These are phyloP conservation scores for Andrena minutula DNA, from an alignment of 2,888 invertebrate species.

Conservation along the genomic window DNA sequence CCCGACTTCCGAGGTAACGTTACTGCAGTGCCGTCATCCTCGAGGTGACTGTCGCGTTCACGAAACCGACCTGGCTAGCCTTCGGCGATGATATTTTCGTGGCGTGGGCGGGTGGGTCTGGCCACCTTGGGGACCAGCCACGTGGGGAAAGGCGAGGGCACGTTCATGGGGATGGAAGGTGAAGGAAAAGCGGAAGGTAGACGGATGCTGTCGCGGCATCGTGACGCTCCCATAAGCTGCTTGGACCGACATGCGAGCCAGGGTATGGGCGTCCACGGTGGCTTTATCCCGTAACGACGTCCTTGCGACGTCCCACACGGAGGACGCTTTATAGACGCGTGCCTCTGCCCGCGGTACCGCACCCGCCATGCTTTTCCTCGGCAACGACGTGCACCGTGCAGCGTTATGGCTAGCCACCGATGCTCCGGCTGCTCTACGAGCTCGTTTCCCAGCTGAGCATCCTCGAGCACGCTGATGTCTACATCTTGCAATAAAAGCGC, in stretches of 20 bases:
- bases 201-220: slow-evolving; percentile 64
- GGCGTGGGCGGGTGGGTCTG: slow-evolving; percentile 40
- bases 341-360: slow-evolving; percentile 52
- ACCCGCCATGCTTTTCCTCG: slow-evolving; percentile 69
- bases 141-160: not conserved
- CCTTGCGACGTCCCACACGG: slow-evolving; percentile 77
- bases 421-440: slow-evolving; percentile 9
- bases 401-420: slow-evolving; percentile 48
- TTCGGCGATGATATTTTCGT: slow-evolving; percentile 58
- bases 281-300: slow-evolving; percentile 74
- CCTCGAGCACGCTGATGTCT: slow-evolving; percentile 27
- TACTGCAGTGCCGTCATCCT: slow-evolving; percentile 32
- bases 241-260: not conserved
- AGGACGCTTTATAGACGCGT: slow-evolving; percentile 71
- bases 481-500: slow-evolving; percentile 36
- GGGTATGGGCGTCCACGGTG: slow-evolving; percentile 61
- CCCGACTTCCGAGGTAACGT: slow-evolving; percentile 31
- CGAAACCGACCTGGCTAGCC: slow-evolving; percentile 55
- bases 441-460: slow-evolving; percentile 22
- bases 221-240: slow-evolving; percentile 62
- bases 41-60: slow-evolving; percentile 26
- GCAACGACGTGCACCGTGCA: slow-evolving; percentile 50
- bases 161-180: slow-evolving; percentile 12
- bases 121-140: not conserved
- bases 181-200: slow-evolving; percentile 11